Conservation (phyloP, 2,113 vertebrate genomes). For the Rhabdornis inornatus region DNA sequence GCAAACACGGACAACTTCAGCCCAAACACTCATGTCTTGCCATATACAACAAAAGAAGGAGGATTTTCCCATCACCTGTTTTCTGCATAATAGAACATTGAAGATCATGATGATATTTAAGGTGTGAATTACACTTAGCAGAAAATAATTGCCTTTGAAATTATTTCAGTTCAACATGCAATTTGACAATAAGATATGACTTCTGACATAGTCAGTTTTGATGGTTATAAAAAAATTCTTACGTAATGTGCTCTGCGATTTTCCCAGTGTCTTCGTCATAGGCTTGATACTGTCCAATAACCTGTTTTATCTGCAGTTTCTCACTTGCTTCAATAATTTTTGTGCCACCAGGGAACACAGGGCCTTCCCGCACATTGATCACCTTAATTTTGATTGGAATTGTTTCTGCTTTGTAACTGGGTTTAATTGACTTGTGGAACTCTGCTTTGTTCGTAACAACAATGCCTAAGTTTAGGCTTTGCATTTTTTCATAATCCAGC, state of each 20-base stretch:
- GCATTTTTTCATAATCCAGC: constrained; percentile 74
- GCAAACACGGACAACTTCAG: background rate
- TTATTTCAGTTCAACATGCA: background rate
- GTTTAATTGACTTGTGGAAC: constrained; percentile 74
- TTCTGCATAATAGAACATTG: background rate
- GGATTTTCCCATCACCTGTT: background rate
- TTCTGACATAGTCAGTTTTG: background rate
- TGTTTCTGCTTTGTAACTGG: constrained; percentile 38
- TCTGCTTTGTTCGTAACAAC: constrained; percentile 77
- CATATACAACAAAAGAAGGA: background rate
- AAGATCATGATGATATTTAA: background rate
- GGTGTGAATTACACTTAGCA: background rate
- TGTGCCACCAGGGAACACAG: constrained; percentile 58
- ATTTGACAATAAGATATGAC: background rate
- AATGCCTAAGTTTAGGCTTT: constrained; percentile 62
- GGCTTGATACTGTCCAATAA: constrained; percentile 75
- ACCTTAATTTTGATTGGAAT: constrained; percentile 76
- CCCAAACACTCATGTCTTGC: background rate
- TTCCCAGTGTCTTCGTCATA: constrained; percentile 72
- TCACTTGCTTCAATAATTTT: constrained; percentile 53
- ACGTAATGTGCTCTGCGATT: constrained; percentile 49
- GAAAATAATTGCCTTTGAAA: background rate
- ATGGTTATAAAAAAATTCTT: constrained; percentile 24
- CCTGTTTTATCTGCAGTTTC: background rate
- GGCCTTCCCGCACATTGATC: constrained; percentile 73